These are phyloP conservation scores for Pelodiscus sinensis DNA, from an alignment of 2,113 vertebrate species.

Conservation along the genomic window DNA sequence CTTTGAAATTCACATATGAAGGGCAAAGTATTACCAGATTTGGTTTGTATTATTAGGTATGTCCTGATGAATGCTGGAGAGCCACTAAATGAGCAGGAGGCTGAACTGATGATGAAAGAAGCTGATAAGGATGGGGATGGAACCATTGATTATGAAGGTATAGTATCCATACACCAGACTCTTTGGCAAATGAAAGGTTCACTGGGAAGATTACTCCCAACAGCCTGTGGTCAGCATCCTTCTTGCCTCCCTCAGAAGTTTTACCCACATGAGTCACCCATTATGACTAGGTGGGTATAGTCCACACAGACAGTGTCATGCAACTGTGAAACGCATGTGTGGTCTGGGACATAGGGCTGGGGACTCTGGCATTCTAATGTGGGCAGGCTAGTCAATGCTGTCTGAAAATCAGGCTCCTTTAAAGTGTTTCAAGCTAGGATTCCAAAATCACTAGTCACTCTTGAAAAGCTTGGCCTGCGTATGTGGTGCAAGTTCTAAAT, in stretches of 20 bases:
- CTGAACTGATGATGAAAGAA: constrained; percentile 80
- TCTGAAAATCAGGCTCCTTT: not conserved
- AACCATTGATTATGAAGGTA: constrained; percentile 78
- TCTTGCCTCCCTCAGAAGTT: not conserved
- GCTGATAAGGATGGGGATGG: constrained; percentile 75
- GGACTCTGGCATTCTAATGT: not conserved
- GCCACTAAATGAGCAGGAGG: constrained; percentile 73
- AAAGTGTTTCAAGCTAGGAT: not conserved
- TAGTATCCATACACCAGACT: not conserved
- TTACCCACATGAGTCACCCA: not conserved
- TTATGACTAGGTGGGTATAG: not conserved
- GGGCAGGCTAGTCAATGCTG: not conserved
- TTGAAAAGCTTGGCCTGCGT: not conserved
- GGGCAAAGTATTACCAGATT: not conserved
- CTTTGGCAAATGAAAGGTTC: not conserved
- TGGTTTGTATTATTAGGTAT: constrained; percentile 43
- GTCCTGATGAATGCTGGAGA: constrained; percentile 75
- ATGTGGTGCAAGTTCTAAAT: not conserved
- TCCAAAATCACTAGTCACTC: not conserved
- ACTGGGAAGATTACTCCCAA: not conserved
- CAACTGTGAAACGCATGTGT: not conserved
- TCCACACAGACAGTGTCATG: not conserved
- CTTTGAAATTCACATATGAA: not conserved
- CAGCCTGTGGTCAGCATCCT: not conserved
- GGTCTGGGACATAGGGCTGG: not conserved